Conservation (phyloP, 2,113 vertebrate genomes). For the Alectura lathami region DNA sequence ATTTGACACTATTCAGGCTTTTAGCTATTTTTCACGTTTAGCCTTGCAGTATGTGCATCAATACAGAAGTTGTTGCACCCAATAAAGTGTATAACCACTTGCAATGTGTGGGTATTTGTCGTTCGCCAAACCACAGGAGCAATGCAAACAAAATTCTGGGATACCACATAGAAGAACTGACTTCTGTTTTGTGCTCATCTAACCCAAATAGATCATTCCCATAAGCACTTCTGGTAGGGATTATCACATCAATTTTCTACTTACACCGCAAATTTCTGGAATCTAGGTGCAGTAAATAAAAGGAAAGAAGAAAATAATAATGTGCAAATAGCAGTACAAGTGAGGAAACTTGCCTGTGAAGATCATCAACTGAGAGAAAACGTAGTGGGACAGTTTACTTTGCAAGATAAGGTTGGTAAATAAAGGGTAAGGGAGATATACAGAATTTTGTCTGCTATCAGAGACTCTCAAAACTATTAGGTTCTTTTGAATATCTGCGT, state of each 20-base stretch:
- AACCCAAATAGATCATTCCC: background rate
- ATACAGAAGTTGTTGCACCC: background rate
- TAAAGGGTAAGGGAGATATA: background rate
- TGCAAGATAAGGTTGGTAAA: background rate
- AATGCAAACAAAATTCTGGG: background rate
- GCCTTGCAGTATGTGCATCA: background rate
- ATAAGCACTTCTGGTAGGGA: background rate
- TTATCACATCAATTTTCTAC: background rate
- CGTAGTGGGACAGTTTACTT: background rate
- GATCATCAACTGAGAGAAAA: background rate
- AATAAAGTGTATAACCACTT: background rate
- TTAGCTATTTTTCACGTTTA: background rate
- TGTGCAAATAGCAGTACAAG: background rate
- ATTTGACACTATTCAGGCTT: background rate
- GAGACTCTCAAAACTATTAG: background rate
- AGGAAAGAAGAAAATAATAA: background rate
- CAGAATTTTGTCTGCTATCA: background rate
- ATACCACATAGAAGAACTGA: background rate
- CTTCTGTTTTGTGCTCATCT: background rate
- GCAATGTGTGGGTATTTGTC: accelerated
- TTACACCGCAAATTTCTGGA: background rate
- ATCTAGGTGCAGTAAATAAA: background rate
- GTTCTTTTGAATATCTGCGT: background rate
- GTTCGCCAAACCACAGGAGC: background rate
- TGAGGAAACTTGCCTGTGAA: background rate